A percentile compares a stretch with the other conserved stretches of the same genome.
Conservation (phyloP, 2,888 invertebrate species). For the Lasioglossum leucozonium region DNA sequence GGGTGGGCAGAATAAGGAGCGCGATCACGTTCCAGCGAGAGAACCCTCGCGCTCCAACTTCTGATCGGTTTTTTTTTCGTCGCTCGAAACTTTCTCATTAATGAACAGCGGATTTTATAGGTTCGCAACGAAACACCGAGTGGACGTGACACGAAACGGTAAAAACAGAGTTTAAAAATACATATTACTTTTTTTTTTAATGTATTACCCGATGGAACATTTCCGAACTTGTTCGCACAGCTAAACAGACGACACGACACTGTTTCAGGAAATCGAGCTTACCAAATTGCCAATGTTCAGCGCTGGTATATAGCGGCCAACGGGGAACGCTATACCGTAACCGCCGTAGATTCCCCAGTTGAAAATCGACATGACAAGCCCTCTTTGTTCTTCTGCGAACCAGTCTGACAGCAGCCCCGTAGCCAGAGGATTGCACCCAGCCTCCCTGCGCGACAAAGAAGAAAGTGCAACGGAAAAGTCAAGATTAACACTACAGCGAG, state of each 20-base stretch:
- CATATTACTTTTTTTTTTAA: too few relatives aligned
- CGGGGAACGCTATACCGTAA: conserved; percentile 96
- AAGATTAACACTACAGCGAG: not conserved
- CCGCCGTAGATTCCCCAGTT: conserved; percentile 98
- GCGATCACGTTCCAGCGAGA: not conserved
- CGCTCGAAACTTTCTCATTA: too few relatives aligned
- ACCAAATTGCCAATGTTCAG: conserved; percentile 91
- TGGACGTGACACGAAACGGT: not conserved
- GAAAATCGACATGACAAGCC: conserved; percentile 95
- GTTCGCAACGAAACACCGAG: not conserved
- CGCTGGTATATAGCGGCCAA: conserved; percentile 93
- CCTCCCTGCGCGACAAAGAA: conserved; percentile 87
- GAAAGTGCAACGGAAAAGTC: not conserved
- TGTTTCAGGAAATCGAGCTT: conserved; percentile 75
- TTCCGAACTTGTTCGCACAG: not conserved
- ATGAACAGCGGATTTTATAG: too few relatives aligned
- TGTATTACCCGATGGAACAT: too few relatives aligned
- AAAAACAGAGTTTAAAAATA: not conserved
- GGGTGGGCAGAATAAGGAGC: too few relatives aligned
- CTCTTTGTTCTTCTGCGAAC: conserved; percentile 92
- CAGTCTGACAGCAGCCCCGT: conserved; percentile 93
- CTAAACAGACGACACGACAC: too few relatives aligned
- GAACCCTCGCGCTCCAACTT: too few relatives aligned
- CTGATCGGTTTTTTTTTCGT: too few relatives aligned
- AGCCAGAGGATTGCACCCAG: conserved; percentile 94